Evolutionary conservation across 2,888 invertebrate species (phyloP), one percentile per base, ranked within the genome.

Genomic region (Aspidapion aeneum): DNA sequence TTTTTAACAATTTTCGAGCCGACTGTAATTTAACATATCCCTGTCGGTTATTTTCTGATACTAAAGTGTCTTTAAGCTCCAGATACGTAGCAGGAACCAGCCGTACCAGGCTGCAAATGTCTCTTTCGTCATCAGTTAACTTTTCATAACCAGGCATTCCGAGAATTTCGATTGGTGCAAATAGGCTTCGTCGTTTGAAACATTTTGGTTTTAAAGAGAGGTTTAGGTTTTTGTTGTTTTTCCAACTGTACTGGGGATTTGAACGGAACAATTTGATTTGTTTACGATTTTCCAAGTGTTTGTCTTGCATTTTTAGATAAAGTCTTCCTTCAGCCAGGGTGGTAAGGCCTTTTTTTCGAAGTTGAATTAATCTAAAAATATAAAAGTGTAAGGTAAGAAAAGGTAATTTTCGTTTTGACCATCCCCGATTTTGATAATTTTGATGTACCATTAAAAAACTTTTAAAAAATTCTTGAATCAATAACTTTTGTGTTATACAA

Each of bases 1-100:
- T 96, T 80, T 95, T 96, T 50, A 96, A 85, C 55, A 95, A 83
- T 54, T 85, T 85, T 59, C 96, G 82, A 0, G 96, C 96, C 75
- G 93, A 93, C 1, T 93, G 87, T 66, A 96, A 81, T 66, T 89
- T 85, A 3, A 96, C 80, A 63, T 85, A 87, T 0, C 91, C 90
- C 64, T 85, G 81, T 77, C 91, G 94, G 65, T 87, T 84, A 78
- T 90, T 91, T 76, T 96, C 95, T 0, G 84, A 77, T 48, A 91
- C 85, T 3, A 96, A 79, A 57, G 88, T 82, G 50, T 86, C 85
- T 73, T 92, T 91, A 72, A 93, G 90, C 63, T 93, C 90, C 66
- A 93, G 79, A 77, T 90, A 96, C 17, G 88, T 88, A 60, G 87
- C 84, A 0, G 96, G 96, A 9, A 90, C 81, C 19, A 96, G 79